A percentile compares a stretch with the other conserved stretches of the same genome.
Evolutionary conservation across 2,113 vertebrate species (phyloP).

Genomic region (Corythornis madagascariensis): DNA sequence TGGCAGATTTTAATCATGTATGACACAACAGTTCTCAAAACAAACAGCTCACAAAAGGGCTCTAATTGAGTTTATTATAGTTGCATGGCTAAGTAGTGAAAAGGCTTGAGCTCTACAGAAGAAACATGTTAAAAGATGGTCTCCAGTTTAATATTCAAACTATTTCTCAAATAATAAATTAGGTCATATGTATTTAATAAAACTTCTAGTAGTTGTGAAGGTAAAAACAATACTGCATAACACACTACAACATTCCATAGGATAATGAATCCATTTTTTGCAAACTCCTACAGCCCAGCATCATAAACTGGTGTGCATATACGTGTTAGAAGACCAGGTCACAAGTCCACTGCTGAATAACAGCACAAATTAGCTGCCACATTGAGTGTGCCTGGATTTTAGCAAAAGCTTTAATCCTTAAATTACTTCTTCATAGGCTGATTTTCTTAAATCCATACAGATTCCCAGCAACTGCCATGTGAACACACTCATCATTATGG

Average conservation of each 20-base stretch:
- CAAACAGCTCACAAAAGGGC: neutral
- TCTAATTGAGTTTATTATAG: neutral
- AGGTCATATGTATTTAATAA: neutral
- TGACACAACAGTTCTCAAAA: neutral
- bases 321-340: neutral
- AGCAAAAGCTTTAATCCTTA: constrained; percentile 34
- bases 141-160: neutral
- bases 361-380: neutral
- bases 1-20: neutral
- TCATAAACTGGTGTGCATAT: accelerated
- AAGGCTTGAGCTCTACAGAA: neutral
- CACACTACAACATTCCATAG: neutral
- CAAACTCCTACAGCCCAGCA: neutral
- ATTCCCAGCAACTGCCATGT: neutral
- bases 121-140: neutral
- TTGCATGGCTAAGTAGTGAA: neutral
- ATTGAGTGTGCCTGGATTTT: neutral
- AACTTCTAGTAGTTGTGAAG: neutral
- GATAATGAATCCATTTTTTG: accelerated
- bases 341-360: neutral
- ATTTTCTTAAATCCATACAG: neutral
- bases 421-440: constrained; percentile 8
- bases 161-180: neutral
- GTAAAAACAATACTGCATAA: neutral
- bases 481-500: neutral